Conservation (phyloP, 2,888 invertebrate species). For the Acrobasis suavella region DNA sequence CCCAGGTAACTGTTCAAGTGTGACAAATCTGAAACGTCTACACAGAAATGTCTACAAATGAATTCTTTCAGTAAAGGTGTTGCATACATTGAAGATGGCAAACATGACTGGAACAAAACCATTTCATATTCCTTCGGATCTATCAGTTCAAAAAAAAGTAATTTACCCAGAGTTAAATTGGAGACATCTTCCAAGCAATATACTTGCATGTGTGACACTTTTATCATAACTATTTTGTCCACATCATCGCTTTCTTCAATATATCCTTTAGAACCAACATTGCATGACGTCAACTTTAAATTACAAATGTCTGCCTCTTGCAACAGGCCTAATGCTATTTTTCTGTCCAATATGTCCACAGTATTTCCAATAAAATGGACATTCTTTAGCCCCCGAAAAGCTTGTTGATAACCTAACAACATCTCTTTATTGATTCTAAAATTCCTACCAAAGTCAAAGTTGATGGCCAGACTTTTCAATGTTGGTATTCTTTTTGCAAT, state of each 20-base stretch:
- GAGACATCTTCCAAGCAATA: neutral
- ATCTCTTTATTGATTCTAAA: neutral
- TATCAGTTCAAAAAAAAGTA: neutral
- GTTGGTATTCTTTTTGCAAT: neutral
- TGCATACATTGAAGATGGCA: neutral
- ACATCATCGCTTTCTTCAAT: neutral
- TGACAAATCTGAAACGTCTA: neutral
- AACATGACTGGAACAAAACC: neutral
- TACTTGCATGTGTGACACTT: neutral
- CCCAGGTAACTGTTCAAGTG: neutral
- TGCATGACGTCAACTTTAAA: neutral
- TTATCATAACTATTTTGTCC: neutral
- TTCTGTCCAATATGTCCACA: neutral
- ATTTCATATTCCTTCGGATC: neutral
- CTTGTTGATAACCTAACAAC: neutral
- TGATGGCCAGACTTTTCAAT: constrained; percentile 1
- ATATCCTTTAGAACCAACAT: neutral
- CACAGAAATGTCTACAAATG: neutral
- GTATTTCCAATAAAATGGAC: constrained; percentile 1
- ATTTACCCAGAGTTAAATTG: neutral
- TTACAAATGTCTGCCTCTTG: neutral
- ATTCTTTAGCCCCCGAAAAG: neutral
- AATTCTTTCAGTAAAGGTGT: neutral
- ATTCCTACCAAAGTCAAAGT: neutral
- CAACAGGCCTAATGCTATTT: neutral